Base-by-base conservation (phyloP, 2,113 vertebrate species). In the Notarius lentiginosus region DNA sequence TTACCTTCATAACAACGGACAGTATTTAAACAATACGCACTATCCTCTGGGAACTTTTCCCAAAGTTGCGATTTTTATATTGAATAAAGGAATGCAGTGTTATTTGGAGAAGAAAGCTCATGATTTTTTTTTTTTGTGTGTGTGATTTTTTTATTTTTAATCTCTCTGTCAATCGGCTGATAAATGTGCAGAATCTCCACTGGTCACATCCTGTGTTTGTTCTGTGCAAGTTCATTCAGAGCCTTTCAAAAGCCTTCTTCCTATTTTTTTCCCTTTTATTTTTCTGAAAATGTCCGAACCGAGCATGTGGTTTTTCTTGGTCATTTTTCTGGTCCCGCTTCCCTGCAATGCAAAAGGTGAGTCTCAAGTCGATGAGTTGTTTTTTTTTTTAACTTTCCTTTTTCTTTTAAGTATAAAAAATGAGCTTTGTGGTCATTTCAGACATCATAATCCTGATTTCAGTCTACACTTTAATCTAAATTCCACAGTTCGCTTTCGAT, bases 221-320 rank as follows among this genome's bases (percentile, higher is more conserved):
- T 6, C 5, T 12, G 10, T 34, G 18, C 7, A 2, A 60, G 55
- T 5, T 58, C n/a, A 20, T 7, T 81, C 20, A 34, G 49, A 68
- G 15, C 4, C 12, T 12, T 60, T 41, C 41, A 41, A 41, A 41
- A 41, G 41, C 41, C 41, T 41, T 41, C 41, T 41, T 41, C 41
- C 41, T 41, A 41, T 41, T 41, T 41, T 41, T 56, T 47, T 24
- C 11, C 49, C 14, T 79, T 56, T 5, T 18, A 55, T 76, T 22
- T 4, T 6, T 79, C 18, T 79, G 7, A 51, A 15, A 14, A 20
- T 41, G 3, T n/a, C 24, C 6, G 47, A 51, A 53, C 60, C 49
- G 27, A 82, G 14, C 60, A 89, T 87, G 89, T 56, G 55, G 51
- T 27, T 85, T 58, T 53, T 86, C 5, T 49, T 55, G 24, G 22